These are phyloP conservation scores for Lordiphosa mommai DNA, from an alignment of 1,140 invertebrate genomes.

Conservation along the genomic window DNA sequence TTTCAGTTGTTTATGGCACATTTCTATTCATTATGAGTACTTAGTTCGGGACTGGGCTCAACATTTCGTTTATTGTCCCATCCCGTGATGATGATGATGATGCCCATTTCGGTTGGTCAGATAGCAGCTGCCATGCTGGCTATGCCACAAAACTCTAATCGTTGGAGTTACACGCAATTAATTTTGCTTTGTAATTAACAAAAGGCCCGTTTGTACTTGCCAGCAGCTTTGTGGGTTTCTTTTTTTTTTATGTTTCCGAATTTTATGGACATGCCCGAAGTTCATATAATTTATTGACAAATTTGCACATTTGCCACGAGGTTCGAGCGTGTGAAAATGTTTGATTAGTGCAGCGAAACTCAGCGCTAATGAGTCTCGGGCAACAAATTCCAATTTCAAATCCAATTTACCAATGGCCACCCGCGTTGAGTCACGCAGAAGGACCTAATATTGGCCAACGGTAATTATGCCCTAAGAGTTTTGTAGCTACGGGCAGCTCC, in stretches of 20 bases:
- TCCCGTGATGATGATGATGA: conserved; percentile 40
- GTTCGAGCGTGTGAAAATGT: conserved; percentile 37
- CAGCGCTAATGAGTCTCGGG: conserved; percentile 47
- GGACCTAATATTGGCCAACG: conserved; percentile 55
- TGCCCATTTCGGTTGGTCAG: conserved; percentile 30
- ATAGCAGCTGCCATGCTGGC: conserved; percentile 26
- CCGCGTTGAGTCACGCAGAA: conserved; percentile 45
- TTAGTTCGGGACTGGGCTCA: conserved; percentile 49
- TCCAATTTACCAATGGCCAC: conserved; percentile 16
- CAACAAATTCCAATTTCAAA: conserved; percentile 64
- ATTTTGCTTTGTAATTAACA: conserved; percentile 75
- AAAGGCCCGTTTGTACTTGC: conserved; percentile 15
- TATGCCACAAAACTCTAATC: conserved; percentile 55
- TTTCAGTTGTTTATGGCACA: conserved; percentile 60
- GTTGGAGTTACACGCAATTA: conserved; percentile 71
- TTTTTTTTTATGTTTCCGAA: conserved; percentile 59
- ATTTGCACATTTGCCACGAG: conserved; percentile 55
- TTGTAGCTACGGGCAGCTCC: conserved; percentile 18
- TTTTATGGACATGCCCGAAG: conserved; percentile 62
- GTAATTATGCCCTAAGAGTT: conserved; percentile 64
- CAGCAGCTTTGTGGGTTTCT: conserved; percentile 10
- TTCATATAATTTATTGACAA: conserved; percentile 73
- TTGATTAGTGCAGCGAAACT: conserved; percentile 45
- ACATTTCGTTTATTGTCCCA: conserved; percentile 63
- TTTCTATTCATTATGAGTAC: conserved; percentile 76